Evolutionary conservation across 2,797 vertebrate species (phyloP), one percentile per base, ranked within the genome.

Genomic region (Microctenopoma lineatum): DNA sequence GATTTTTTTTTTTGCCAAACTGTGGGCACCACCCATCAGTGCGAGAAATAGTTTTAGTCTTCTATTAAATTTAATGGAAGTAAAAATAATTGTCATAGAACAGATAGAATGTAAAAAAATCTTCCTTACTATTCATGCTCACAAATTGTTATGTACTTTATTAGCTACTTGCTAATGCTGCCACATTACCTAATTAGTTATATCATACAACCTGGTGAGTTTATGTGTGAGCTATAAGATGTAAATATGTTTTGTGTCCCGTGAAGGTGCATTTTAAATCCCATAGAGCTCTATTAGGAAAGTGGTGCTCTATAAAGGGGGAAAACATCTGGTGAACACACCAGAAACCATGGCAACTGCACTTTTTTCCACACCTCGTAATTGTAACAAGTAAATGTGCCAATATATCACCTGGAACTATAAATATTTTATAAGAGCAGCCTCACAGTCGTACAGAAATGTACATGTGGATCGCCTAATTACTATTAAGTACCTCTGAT

Each of bases 371-470:
- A 11, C 65, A 47, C 25, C 27, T 59, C 27, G 38, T 60, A 52
- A 78, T 75, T 80, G 60, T 15, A 4, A 58, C 25, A 64, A 76
- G 62, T 73, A 60, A 54, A n/a, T 79, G 38, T 79, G 61, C 66
- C 53, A 66, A 68, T 75, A 66, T 70, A 62, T 78, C 55, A 79
- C 58, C 72, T 78, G 64, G 54, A 57, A 4, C 7, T 44, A 74
- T 84, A 39, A 72, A 82, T 86, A 75, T 86, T 83, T 87, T 55
- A 87, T 69, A 16, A 50, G 38, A 57, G n/a, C 48, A 58, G 69
- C 44, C 27, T 46, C 2, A 5, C 46, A 63, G 47, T 55, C 39
- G 46, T 61, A 59, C 29, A 44, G 39, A 29, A 58, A 70, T 15
- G 52, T 44, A 45, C 12, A 2, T 32, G 32, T 53, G 70, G 52